Evolutionary conservation across 2,888 invertebrate species (phyloP).

Genomic region (Andrena marginata): DNA sequence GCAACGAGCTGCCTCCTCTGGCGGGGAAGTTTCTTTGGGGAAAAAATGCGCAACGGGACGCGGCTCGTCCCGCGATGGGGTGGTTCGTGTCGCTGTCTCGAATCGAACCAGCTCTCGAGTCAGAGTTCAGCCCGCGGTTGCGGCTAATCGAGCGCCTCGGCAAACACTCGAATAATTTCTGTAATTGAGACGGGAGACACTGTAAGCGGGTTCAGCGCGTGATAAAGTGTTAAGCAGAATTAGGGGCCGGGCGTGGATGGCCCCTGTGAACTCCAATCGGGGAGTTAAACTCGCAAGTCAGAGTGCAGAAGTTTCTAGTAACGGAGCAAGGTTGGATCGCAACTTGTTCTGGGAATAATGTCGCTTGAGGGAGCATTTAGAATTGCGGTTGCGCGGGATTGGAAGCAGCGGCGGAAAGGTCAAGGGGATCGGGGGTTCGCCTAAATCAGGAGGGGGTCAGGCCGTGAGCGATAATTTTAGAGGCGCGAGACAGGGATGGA

Average conservation of each 20-base stretch:
- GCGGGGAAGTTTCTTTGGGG: background rate
- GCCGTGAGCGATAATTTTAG: constrained; percentile 31
- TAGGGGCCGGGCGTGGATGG: background rate
- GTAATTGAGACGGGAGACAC: too few species aligned
- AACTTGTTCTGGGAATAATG: background rate
- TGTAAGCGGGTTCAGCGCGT: too few species aligned
- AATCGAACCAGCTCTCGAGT: background rate
- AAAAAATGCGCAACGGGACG: background rate
- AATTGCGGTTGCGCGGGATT: constrained; percentile 14
- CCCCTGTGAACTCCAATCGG: too few species aligned
- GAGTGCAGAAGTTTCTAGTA: too few species aligned
- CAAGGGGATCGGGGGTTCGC: constrained; percentile 25
- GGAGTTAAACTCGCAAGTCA: too few species aligned
- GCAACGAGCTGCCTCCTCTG: background rate
- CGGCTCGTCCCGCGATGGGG: background rate
- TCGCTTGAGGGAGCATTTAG: background rate
- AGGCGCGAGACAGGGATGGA: constrained; percentile 26
- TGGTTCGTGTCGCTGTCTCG: background rate
- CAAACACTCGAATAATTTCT: background rate
- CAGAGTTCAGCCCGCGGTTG: too few species aligned
- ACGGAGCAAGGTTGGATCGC: too few species aligned
- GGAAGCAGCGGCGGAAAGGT: constrained; percentile 14
- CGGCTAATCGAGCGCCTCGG: too few species aligned
- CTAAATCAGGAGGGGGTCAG: constrained; percentile 1
- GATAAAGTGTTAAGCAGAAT: too few species aligned